phyloP scores from a whole-genome alignment of 2,113 vertebrate genomes.

The Prolemur simus region DNA sequence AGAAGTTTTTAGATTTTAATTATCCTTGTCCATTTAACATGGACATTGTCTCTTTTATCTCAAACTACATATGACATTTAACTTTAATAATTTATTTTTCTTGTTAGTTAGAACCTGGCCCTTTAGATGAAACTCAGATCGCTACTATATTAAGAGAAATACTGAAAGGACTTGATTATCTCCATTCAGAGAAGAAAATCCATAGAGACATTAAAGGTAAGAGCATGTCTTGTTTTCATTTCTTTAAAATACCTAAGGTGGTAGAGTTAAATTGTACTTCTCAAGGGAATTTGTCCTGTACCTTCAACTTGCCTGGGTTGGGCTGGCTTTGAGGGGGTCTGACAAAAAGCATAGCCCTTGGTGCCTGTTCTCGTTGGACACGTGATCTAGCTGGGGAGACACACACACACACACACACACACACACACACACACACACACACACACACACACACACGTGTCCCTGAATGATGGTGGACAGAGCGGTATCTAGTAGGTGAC shows the following conservation, averaged over 20 bases:
- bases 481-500: accelerated
- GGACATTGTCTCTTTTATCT: not conserved
- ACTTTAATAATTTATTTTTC: not conserved
- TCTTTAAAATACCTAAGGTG: not conserved
- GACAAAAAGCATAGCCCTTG: accelerated
- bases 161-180: conserved; percentile 96
- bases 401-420: accelerated
- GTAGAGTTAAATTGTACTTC: not conserved
- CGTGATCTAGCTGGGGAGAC: accelerated
- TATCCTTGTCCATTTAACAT: not conserved
- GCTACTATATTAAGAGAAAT: conserved; percentile 98
- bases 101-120: conserved; percentile 93
- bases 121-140: conserved; percentile 96
- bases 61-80: not conserved
- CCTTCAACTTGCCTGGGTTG: accelerated
- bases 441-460: accelerated
- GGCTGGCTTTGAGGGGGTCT: not conserved
- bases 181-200: conserved; percentile 99
- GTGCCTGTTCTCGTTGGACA: accelerated
- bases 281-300: not conserved
- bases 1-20: not conserved
- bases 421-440: no score
- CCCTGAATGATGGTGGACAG: accelerated
- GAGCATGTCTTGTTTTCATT: not conserved
- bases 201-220: conserved; percentile 99